Percentiles rank a stretch among this genome's conserved stretches.
phyloP scores from a whole-genome alignment of 1,140 invertebrate genomes.

The Caenorhabditis briggsae region DNA sequence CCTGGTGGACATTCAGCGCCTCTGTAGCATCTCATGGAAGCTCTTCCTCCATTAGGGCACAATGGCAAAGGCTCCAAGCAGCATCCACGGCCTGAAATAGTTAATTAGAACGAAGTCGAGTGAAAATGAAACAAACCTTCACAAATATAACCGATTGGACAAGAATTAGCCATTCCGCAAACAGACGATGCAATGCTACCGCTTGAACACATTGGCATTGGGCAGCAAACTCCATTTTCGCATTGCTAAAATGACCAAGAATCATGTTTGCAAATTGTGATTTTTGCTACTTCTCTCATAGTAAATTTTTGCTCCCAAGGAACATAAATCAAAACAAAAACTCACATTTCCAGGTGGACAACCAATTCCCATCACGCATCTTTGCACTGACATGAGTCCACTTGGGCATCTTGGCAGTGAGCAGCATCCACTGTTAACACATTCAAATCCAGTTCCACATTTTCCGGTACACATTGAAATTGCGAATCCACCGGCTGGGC shows the following conservation, averaged over 20 bases:
- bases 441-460: conserved; percentile 62
- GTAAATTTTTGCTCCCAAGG: too few species aligned
- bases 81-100: conserved; percentile 68
- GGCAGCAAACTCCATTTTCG: conserved; percentile 73
- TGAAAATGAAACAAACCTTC: conserved; percentile 63
- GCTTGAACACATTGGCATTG: conserved; percentile 70
- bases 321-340: not conserved
- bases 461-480: conserved; percentile 56
- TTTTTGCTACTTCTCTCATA: not conserved
- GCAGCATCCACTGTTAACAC: conserved; percentile 65
- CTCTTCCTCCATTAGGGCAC: conserved; percentile 72
- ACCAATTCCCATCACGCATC: conserved; percentile 66
- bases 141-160: conserved; percentile 71
- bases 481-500: conserved; percentile 63
- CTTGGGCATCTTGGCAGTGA: conserved; percentile 62
- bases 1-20: conserved; percentile 74
- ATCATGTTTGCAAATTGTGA: not conserved
- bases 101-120: not conserved
- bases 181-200: conserved; percentile 69
- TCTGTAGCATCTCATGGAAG: conserved; percentile 67
- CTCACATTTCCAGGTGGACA: conserved; percentile 63
- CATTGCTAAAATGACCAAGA: conserved; percentile 65
- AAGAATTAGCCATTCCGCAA: conserved; percentile 71
- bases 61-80: conserved; percentile 73
- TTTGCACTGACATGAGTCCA: conserved; percentile 59